These are phyloP conservation scores for Hemithea aestivaria DNA, from an alignment of 2,888 invertebrate genomes.

Conservation along the genomic window DNA sequence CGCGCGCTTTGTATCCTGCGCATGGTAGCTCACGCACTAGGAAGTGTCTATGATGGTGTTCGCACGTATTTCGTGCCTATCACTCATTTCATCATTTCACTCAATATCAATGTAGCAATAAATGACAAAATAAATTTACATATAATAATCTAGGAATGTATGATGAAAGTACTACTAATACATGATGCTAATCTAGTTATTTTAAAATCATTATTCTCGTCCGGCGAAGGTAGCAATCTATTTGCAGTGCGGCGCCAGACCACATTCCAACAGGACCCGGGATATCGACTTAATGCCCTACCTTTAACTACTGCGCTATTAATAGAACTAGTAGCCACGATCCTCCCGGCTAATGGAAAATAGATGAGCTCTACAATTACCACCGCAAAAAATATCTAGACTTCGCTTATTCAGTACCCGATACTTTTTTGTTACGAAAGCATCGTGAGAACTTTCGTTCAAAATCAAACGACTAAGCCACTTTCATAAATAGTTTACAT, in stretches of 20 bases:
- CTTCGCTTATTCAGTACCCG: too few relatives aligned
- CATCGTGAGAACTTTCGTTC: slow-evolving; percentile 29
- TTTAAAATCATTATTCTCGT: slow-evolving; percentile 44
- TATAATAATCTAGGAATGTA: too few relatives aligned
- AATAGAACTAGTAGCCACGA: slow-evolving; percentile 51
- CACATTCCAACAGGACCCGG: slow-evolving; percentile 68
- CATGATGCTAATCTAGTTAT: slow-evolving; percentile 36
- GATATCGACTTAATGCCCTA: slow-evolving; percentile 64
- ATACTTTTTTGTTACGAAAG: slow-evolving; percentile 1
- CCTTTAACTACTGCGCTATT: slow-evolving; percentile 53
- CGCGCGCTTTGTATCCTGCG: slow-evolving; percentile 63
- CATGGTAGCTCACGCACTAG: slow-evolving; percentile 44
- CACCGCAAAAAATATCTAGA: slow-evolving; percentile 26
- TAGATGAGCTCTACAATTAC: slow-evolving; percentile 33
- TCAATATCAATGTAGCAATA: slow-evolving; percentile 4
- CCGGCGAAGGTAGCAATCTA: slow-evolving; percentile 51
- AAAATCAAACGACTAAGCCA: slow-evolving; percentile 42
- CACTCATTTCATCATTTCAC: slow-evolving; percentile 8
- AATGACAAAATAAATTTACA: neutral
- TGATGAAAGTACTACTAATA: too few relatives aligned
- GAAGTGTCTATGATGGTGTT: slow-evolving; percentile 49
- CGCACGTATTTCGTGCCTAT: slow-evolving; percentile 14
- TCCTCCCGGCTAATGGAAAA: slow-evolving; percentile 48
- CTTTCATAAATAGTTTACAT: slow-evolving; percentile 66
- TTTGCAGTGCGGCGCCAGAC: slow-evolving; percentile 68